Percentiles rank a stretch among this genome's conserved stretches.
Evolutionary conservation across 2,113 vertebrate species (phyloP).

Genomic region (Pipa parva): DNA sequence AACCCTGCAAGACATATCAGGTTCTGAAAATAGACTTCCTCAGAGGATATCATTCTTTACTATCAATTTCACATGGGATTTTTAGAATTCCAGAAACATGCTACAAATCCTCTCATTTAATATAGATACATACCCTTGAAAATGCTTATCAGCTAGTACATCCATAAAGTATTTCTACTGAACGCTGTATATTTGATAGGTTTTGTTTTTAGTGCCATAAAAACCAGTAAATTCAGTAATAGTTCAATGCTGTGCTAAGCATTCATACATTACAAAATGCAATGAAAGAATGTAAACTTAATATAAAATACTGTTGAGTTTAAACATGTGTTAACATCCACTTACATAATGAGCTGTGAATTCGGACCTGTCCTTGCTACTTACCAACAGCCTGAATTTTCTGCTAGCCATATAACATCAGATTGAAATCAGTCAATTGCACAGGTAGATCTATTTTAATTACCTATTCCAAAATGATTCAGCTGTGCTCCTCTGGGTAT

Average conservation of each 20-base stretch:
- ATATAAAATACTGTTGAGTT: too few species aligned
- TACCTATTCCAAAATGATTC: too few species aligned
- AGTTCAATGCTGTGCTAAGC: slow-evolving; percentile 9
- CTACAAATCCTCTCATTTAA: slow-evolving; percentile 31
- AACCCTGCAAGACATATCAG: slow-evolving; percentile 34
- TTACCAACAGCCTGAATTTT: too few species aligned
- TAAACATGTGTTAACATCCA: too few species aligned
- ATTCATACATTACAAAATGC: neutral
- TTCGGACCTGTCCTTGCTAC: too few species aligned
- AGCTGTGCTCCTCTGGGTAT: too few species aligned
- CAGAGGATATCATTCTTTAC: slow-evolving; percentile 34
- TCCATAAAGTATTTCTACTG: slow-evolving; percentile 25
- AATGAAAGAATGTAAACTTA: slow-evolving; percentile 3
- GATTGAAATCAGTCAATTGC: too few species aligned
- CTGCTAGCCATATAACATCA: too few species aligned
- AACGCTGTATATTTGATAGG: slow-evolving; percentile 7
- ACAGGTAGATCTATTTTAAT: too few species aligned
- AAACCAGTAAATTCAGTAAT: slow-evolving; percentile 10
- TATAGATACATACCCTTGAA: slow-evolving; percentile 28
- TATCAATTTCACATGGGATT: slow-evolving; percentile 37
- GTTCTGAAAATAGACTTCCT: slow-evolving; percentile 28
- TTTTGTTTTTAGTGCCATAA: slow-evolving; percentile 10
- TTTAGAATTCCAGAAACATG: slow-evolving; percentile 36
- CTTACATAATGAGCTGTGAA: too few species aligned
- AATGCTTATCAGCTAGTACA: slow-evolving; percentile 18